Evolutionary conservation across 2,113 vertebrate species (phyloP).

Genomic region (Climacteris rufus): DNA sequence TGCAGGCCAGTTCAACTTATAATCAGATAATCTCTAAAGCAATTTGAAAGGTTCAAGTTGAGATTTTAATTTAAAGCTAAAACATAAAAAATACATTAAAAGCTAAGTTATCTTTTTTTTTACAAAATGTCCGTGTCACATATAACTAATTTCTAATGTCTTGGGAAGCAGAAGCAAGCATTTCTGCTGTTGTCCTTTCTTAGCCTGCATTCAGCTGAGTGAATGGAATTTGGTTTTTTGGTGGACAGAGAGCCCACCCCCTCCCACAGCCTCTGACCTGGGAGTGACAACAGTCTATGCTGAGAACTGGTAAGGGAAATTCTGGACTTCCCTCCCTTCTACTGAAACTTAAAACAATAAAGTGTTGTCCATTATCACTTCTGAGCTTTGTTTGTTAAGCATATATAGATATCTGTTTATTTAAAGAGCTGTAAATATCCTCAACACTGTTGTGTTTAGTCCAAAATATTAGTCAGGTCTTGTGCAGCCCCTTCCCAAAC

Average conservation of each 20-base stretch:
- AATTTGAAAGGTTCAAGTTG: not conserved
- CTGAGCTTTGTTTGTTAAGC: not conserved
- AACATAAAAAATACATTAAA: not conserved
- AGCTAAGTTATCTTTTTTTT: not conserved
- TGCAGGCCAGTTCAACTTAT: not conserved
- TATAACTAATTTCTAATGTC: no score
- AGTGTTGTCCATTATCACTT: not conserved
- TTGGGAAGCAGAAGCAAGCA: not conserved
- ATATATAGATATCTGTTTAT: not conserved
- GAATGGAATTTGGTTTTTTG: not conserved
- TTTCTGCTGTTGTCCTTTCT: not conserved
- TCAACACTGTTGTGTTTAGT: not conserved
- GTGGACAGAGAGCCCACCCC: no score
- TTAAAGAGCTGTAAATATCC: not conserved
- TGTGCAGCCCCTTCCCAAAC: not conserved
- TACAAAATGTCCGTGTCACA: no score
- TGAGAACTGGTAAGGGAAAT: not conserved
- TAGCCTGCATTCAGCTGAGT: not conserved
- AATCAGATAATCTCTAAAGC: not conserved
- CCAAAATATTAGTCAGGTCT: not conserved
- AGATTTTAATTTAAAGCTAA: not conserved
- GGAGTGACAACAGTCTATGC: accelerated
- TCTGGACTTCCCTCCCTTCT: not conserved
- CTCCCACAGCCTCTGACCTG: not conserved
- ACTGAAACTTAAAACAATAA: not conserved